Conservation (phyloP, 2,797 vertebrate species). For the Chaunax sp. region DNA sequence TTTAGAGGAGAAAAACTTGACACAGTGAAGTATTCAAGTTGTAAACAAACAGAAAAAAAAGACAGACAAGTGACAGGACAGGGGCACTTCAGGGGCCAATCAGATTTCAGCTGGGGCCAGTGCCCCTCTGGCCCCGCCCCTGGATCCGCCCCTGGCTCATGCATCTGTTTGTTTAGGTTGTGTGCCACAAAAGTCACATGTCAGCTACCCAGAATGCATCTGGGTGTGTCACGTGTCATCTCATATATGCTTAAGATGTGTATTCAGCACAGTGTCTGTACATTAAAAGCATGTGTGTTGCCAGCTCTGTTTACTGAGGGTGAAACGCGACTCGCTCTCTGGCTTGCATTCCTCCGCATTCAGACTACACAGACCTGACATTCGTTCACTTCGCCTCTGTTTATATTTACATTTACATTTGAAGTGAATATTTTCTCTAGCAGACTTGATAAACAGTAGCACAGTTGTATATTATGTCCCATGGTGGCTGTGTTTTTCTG, state of each 20-base stretch:
- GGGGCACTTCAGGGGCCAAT: too few relatives aligned
- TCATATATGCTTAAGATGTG: constrained; percentile 3
- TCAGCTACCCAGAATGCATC: constrained; percentile 10
- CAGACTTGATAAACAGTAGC: constrained; percentile 51
- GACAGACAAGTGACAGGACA: too few relatives aligned
- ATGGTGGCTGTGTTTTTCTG: constrained; percentile 46
- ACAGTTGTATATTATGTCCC: constrained; percentile 61
- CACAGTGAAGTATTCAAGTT: too few relatives aligned
- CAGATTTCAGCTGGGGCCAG: too few relatives aligned
- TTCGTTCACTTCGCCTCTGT: constrained; percentile 28
- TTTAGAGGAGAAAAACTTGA: too few relatives aligned
- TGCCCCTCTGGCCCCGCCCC: too few relatives aligned
- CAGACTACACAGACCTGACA: constrained; percentile 49
- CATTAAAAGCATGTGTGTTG: constrained; percentile 3
- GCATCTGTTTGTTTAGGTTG: not conserved
- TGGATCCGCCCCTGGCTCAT: too few relatives aligned
- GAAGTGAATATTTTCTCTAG: constrained; percentile 61
- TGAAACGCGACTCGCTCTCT: constrained; percentile 53
- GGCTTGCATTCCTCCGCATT: constrained; percentile 44
- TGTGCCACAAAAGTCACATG: not conserved
- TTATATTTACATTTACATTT: constrained; percentile 60
- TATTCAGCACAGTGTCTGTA: constrained; percentile 1
- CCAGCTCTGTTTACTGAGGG: constrained; percentile 60
- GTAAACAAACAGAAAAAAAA: too few relatives aligned
- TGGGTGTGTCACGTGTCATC: not conserved